Percentiles rank a stretch among this genome's conserved stretches.
Evolutionary conservation across 2,113 vertebrate genomes (phyloP).

Genomic region (Cebus imitator): DNA sequence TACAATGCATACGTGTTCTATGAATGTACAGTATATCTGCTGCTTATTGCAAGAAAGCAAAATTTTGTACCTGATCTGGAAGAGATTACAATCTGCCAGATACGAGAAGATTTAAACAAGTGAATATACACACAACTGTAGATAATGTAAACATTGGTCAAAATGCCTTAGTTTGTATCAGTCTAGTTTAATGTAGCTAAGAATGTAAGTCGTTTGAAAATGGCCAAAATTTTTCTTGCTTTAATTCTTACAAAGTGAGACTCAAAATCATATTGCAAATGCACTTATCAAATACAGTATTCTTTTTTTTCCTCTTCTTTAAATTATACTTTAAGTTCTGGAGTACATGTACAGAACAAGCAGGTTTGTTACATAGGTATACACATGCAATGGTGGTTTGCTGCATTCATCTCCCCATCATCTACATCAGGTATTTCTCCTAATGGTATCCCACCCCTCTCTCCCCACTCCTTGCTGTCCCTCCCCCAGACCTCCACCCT

Average conservation of each 20-base stretch:
- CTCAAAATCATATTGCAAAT: neutral
- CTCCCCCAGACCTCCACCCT: too few species aligned
- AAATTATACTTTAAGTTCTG: too few species aligned
- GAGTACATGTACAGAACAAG: too few species aligned
- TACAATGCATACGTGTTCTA: neutral
- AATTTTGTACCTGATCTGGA: neutral
- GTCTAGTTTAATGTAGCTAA: neutral
- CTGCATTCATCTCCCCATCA: too few species aligned
- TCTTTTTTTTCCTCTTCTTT: neutral
- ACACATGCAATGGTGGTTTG: too few species aligned
- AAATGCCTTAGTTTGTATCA: neutral
- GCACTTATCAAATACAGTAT: neutral
- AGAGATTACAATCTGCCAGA: neutral
- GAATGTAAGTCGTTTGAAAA: neutral
- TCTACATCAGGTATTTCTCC: too few species aligned
- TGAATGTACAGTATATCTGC: neutral
- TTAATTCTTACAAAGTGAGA: neutral
- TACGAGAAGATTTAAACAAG: neutral
- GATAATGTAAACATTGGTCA: neutral
- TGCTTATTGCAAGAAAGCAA: neutral
- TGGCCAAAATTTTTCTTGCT: neutral
- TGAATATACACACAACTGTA: neutral
- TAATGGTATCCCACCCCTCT: too few species aligned
- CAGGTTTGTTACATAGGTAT: too few species aligned
- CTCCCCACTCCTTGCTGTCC: too few species aligned